Conservation (phyloP, 1,140 invertebrate genomes). For the Bombus confusus region DNA sequence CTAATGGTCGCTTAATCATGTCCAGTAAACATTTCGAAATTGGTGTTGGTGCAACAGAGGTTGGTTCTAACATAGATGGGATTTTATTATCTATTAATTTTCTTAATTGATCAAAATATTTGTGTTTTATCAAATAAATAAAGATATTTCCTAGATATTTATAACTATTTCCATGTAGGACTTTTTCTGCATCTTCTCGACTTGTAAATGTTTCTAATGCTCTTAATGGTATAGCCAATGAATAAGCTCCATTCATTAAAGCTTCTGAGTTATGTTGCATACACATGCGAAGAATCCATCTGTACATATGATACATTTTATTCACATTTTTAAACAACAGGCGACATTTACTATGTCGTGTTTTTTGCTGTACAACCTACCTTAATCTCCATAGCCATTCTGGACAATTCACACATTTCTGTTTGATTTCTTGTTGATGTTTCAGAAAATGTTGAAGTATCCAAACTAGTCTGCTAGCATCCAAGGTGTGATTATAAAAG, state of each 20-base stretch:
- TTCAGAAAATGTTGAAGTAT: slow-evolving; percentile 85
- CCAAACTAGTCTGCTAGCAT: slow-evolving; percentile 87
- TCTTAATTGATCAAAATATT: slow-evolving; percentile 89
- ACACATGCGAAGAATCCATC: slow-evolving; percentile 76
- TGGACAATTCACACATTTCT: slow-evolving; percentile 79
- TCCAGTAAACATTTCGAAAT: slow-evolving; percentile 89
- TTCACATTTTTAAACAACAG: background rate
- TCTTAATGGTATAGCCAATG: slow-evolving; percentile 89
- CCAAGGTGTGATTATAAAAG: slow-evolving; percentile 88
- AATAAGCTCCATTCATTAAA: slow-evolving; percentile 74
- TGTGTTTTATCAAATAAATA: slow-evolving; percentile 78
- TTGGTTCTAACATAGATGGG: slow-evolving; percentile 87
- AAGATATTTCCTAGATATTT: slow-evolving; percentile 74
- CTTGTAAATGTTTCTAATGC: slow-evolving; percentile 91
- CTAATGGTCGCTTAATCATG: slow-evolving; percentile 89
- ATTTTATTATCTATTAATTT: slow-evolving; percentile 88
- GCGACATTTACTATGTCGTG: background rate
- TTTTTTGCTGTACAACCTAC: slow-evolving; percentile 72
- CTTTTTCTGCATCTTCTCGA: slow-evolving; percentile 81
- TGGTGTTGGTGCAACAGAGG: slow-evolving; percentile 88
- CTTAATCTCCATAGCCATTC: slow-evolving; percentile 86
- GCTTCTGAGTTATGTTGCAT: slow-evolving; percentile 76
- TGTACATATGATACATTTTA: slow-evolving; percentile 47
- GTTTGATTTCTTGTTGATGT: slow-evolving; percentile 84
- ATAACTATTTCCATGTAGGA: slow-evolving; percentile 79